Base-by-base conservation (phyloP, 1,140 invertebrate genomes). In the Ephestia elutella region DNA sequence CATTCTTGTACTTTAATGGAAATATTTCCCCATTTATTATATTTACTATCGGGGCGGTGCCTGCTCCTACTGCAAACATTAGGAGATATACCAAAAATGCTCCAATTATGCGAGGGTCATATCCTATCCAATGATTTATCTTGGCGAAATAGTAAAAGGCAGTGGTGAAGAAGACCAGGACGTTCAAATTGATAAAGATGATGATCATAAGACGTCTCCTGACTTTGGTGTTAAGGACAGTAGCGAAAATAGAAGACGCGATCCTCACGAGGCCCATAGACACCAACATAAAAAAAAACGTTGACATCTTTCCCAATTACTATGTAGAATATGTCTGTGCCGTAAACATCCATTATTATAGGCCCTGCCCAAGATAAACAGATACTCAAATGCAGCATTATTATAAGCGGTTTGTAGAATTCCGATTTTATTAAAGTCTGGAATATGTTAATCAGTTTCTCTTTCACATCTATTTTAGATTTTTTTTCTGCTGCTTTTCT, bases 391-490 rank as follows among this genome's bases (percentile, higher is more conserved):
- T 30, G 28, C 9, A 30, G 4, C 28, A 30, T 30, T 9, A 30
- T n/a, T n/a, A n/a, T n/a, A n/a, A n/a, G n/a, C n/a, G 84, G 84
- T 49, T 79, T 80, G 38, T 75, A 79, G 56, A 87, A 87, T 38
- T 83, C 82, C 51, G 63, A 71, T 54, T 78, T 80, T 15, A 55
- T 57, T 2, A 82, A 53, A 28, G 68, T 73, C 4, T n/a, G n/a
- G n/a, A 50, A 56, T 13, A 66, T 30, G 3, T n/a, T n/a, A n/a
- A n/a, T n/a, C n/a, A 73, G n/a, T 8, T 66, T 54, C 17, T 57
- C 49, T 0, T 73, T 58, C 7, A 35, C 49, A 48, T 65, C 68
- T n/a, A 32, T 56, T 25, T 62, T 58, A 50, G 49, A 62, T 21
- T 57, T 38, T 20, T 57, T 32, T 54, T 63, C 35, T n/a, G 44